Conservation (phyloP, 2,888 invertebrate genomes). For the Chalcosyrphus nemorum region DNA sequence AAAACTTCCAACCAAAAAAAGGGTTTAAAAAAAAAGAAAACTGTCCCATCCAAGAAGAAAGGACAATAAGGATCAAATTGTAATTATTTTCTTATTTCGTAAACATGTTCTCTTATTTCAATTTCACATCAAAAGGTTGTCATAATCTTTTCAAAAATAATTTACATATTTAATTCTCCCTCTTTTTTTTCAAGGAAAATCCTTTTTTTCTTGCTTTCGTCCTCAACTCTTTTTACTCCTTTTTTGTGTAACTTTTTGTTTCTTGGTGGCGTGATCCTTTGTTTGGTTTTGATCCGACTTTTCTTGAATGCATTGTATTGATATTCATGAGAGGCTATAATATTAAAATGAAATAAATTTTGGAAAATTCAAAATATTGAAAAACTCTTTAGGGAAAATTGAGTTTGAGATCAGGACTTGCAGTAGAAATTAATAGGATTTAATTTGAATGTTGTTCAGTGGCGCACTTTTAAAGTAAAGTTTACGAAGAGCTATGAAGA, state of each 20-base stretch:
- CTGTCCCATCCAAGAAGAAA: slow-evolving; percentile 45
- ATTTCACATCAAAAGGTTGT: slow-evolving; percentile 67
- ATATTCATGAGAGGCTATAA: slow-evolving; percentile 56
- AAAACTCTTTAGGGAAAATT: background rate
- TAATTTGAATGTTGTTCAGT: background rate
- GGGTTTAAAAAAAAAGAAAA: slow-evolving; percentile 37
- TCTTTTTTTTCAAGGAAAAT: slow-evolving; percentile 2
- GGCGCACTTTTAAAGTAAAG: background rate
- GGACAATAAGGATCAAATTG: slow-evolving; percentile 71
- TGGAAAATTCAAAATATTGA: slow-evolving; percentile 61
- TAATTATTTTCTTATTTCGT: slow-evolving; percentile 71
- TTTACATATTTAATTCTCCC: slow-evolving; percentile 71
- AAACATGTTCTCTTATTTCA: slow-evolving; percentile 68
- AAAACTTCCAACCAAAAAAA: slow-evolving; percentile 13
- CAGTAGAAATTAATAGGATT: background rate
- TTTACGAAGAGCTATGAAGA: too few species aligned
- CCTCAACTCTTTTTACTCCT: slow-evolving; percentile 6
- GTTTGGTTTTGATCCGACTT: too few species aligned
- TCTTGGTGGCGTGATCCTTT: slow-evolving; percentile 61
- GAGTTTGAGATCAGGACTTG: background rate
- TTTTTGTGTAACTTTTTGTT: slow-evolving; percentile 35
- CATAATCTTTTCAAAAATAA: slow-evolving; percentile 67
- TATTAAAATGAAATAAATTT: slow-evolving; percentile 72
- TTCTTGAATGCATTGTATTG: slow-evolving; percentile 25
- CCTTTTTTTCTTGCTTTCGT: too few species aligned